Percentiles rank a stretch among this genome's conserved stretches.
Evolutionary conservation across 2,888 invertebrate species (phyloP).

Genomic region (Mylabris sibirica): DNA sequence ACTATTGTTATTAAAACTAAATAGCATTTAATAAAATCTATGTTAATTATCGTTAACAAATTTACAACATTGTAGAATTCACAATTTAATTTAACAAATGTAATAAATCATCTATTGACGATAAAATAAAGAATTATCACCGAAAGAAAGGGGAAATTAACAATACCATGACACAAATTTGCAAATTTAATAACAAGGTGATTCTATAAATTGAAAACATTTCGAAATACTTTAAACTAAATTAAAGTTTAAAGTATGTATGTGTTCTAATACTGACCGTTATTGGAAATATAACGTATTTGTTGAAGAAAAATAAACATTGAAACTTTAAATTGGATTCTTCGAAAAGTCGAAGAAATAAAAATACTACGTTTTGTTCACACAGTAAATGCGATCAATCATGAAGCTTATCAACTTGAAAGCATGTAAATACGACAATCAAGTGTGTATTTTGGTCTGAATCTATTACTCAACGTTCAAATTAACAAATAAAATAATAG

Average conservation of each 20-base stretch:
- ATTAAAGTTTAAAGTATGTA: background rate
- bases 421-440: too few species aligned
- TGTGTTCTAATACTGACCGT: background rate
- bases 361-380: too few species aligned
- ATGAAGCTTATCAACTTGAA: background rate
- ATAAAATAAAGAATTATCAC: background rate
- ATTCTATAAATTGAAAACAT: background rate
- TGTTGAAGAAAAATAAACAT: background rate
- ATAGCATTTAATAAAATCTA: background rate
- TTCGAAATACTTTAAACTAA: background rate
- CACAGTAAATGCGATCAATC: background rate
- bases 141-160: background rate
- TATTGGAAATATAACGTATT: background rate
- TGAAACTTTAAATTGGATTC: background rate
- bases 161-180: background rate
- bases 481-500: too few species aligned
- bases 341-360: background rate
- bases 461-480: too few species aligned
- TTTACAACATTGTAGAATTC: background rate
- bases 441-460: too few species aligned
- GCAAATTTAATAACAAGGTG: background rate
- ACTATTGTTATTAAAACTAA: conserved; percentile 3
- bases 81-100: too few species aligned
- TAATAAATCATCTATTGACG: background rate
- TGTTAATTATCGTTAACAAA: background rate